Base-by-base conservation (phyloP, 2,797 vertebrate genomes). In the Enteromius radiatus region DNA sequence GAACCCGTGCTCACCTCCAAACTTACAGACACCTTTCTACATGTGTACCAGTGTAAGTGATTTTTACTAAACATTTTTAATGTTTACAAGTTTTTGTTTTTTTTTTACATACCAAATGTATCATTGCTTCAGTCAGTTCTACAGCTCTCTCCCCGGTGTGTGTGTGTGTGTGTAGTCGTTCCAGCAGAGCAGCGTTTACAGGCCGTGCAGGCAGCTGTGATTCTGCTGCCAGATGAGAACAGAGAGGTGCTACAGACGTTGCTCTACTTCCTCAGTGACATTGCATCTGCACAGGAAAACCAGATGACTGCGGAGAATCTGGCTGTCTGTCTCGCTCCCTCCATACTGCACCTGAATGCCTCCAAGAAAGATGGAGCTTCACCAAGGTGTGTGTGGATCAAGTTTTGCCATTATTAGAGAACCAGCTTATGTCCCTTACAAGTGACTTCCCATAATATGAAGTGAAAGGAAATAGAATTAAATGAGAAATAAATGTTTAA, bases 1-100 rank as follows among this genome's bases (percentile, higher is more conserved):
- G 96, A 97, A 87, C 95, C 96, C 12, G 92, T 96, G 88, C 96
- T 97, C 87, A 96, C 95, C 87, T 94, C 91, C 93, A 97, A 97
- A 83, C 94, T 97, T 85, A 96, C 95, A 0, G 93, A 95, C 26
- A 96, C 95, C 79, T 96, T 97, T 88, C 89, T 97, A 82, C 95
- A 96, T 84, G 96, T 96, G 85, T 97, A 97, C 86, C 96, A 96
- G 85, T 91, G 96, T 97, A 87, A 95, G 94, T 86, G 49, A 80
- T 15, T n/a, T n/a, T n/a, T n/a, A n/a, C n/a, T n/a, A n/a, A n/a
- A 1, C 26, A 11, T 54, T 71, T 21, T 52, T 33, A 19, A 26
- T 73, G 43, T 45, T 41, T 38, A 11, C 65, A 56, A 54, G 2
- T 43, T 45, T 3, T 45, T 45, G 3, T 45, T 0, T 64, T 19